Conservation (phyloP, 1,140 invertebrate species). For the Zeugodacus cucurbitae region DNA sequence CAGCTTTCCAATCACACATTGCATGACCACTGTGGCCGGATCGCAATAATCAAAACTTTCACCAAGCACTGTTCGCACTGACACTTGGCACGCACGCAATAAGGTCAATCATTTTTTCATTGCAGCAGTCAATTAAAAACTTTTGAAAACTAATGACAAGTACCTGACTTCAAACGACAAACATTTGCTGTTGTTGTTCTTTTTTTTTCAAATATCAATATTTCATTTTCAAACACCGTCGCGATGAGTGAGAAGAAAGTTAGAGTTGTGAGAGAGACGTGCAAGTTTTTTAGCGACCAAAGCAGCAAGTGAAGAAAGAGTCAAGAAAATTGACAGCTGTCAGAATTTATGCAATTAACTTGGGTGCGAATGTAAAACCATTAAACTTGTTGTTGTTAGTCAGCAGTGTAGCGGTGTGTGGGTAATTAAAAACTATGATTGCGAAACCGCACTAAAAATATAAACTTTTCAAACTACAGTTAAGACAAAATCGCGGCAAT, state of each 20-base stretch:
- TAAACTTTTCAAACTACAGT: conserved; percentile 38
- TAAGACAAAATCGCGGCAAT: conserved; percentile 27
- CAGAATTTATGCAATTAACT: conserved; percentile 30
- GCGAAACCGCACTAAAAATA: not conserved
- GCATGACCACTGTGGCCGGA: not conserved
- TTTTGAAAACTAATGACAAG: conserved; percentile 34
- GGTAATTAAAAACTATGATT: conserved; percentile 36
- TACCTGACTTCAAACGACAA: not conserved
- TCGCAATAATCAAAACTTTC: conserved; percentile 38
- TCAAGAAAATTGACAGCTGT: conserved; percentile 26
- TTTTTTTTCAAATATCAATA: not conserved
- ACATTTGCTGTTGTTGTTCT: not conserved
- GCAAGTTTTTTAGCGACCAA: not conserved
- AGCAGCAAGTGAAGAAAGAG: not conserved
- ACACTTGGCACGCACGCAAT: conserved; percentile 14
- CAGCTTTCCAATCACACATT: not conserved
- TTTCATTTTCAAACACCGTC: not conserved
- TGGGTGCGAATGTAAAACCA: not conserved
- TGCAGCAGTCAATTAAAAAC: conserved; percentile 24
- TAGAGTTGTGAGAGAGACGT: not conserved
- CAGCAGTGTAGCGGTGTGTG: not conserved
- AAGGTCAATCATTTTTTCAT: conserved; percentile 22
- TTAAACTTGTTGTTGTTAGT: not conserved
- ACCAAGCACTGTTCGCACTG: not conserved
- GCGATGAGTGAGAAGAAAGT: not conserved